phyloP scores from a whole-genome alignment of 2,797 vertebrate genomes.

The Arnoldichthys spilopterus region DNA sequence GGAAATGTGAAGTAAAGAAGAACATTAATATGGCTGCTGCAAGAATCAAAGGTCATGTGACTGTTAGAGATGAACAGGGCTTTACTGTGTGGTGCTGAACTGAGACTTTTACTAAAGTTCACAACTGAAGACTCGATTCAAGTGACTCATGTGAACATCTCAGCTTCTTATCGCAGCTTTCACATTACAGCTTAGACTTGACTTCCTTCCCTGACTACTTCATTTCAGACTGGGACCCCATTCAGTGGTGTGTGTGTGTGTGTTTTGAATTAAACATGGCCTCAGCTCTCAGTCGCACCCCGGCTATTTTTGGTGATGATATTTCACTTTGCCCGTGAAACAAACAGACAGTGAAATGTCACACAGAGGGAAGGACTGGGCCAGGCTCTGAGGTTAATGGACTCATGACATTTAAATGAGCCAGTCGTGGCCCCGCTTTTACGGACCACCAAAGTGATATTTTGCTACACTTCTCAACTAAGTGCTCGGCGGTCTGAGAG shows the following conservation, averaged over 20 bases:
- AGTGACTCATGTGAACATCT: no score
- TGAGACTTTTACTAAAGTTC: no score
- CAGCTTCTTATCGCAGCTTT: no score
- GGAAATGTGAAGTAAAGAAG: no score
- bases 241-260: neutral
- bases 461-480: neutral
- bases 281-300: neutral
- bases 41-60: no score
- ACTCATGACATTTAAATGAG: slow-evolving; percentile 64
- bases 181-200: no score
- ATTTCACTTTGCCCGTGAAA: slow-evolving; percentile 43
- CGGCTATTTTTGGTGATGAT: slow-evolving; percentile 50
- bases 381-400: slow-evolving; percentile 46
- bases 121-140: no score
- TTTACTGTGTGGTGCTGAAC: no score
- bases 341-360: slow-evolving; percentile 57
- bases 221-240: no score
- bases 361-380: slow-evolving; percentile 32
- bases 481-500: neutral
- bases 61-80: no score
- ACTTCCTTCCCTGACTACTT: no score
- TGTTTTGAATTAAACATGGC: neutral
- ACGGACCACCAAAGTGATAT: neutral
- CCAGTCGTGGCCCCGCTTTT: slow-evolving; percentile 34
- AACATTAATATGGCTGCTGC: no score